Percentiles rank a stretch among this genome's conserved stretches.
Conservation (phyloP, 2,113 vertebrate genomes). For the Amia ocellicauda region DNA sequence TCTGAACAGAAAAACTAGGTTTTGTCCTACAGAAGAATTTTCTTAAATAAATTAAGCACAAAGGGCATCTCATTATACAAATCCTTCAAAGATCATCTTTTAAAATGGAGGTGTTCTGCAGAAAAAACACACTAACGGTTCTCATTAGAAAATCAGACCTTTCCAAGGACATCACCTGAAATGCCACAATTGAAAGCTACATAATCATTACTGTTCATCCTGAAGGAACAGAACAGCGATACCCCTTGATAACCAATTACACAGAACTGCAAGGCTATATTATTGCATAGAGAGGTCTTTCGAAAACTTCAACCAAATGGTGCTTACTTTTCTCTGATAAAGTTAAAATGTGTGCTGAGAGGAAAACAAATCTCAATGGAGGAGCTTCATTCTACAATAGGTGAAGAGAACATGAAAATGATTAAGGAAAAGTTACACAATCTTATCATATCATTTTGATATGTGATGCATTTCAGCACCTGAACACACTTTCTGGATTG, state of each 20-base stretch:
- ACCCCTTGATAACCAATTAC: too few species aligned
- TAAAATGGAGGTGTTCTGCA: conserved; percentile 9
- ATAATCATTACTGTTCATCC: too few species aligned
- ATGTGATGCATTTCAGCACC: not conserved
- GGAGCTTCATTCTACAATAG: too few species aligned
- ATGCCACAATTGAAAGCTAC: not conserved
- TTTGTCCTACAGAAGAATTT: conserved; percentile 18
- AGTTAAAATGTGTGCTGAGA: too few species aligned
- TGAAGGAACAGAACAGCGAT: too few species aligned
- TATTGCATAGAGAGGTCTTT: too few species aligned
- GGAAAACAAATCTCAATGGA: too few species aligned
- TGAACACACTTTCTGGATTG: not conserved
- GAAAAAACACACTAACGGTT: not conserved
- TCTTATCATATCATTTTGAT: not conserved
- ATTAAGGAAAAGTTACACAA: too few species aligned
- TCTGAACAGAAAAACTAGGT: conserved; percentile 26
- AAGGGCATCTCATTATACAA: conserved; percentile 30
- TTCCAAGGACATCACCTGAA: conserved; percentile 7
- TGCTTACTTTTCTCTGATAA: too few species aligned
- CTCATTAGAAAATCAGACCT: not conserved
- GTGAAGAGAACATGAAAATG: too few species aligned
- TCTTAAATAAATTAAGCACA: conserved; percentile 21
- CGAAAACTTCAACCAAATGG: too few species aligned
- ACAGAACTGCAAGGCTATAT: too few species aligned
- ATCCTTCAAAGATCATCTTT: conserved; percentile 4